Conservation (phyloP, 2,113 vertebrate genomes). For the Proteles cristata region DNA sequence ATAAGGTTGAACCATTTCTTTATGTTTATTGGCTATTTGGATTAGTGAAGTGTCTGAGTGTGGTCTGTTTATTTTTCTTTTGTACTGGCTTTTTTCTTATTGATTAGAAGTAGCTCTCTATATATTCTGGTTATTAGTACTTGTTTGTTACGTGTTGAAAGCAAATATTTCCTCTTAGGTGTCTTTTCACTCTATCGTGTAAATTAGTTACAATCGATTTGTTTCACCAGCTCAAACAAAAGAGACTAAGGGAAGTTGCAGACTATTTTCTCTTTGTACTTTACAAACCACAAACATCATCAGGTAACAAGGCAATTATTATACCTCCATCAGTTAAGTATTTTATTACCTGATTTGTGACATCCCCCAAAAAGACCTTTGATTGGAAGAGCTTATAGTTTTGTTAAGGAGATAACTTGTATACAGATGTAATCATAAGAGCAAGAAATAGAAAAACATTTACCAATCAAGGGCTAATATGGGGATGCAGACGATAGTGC, state of each 20-base stretch:
- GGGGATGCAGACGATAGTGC: neutral
- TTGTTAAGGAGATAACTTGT: neutral
- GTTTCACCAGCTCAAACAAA: neutral
- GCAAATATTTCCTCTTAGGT: neutral
- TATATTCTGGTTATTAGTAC: neutral
- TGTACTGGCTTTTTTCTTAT: neutral
- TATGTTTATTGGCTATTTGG: neutral
- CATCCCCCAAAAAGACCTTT: neutral
- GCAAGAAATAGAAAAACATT: neutral
- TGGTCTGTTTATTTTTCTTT: neutral
- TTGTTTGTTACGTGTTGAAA: neutral
- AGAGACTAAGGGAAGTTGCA: neutral
- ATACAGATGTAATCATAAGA: neutral
- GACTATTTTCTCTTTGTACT: neutral
- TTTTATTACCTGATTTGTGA: neutral
- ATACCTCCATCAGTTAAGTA: neutral
- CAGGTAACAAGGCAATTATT: neutral
- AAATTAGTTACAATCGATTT: neutral
- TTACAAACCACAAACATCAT: neutral
- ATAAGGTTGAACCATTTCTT: neutral
- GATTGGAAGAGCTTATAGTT: neutral
- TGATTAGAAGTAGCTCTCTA: neutral
- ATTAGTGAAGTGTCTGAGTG: neutral
- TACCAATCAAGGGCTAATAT: neutral
- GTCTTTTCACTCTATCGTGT: neutral